Base-by-base conservation (phyloP, 2,797 vertebrate genomes). In the Margarornis squamiger region DNA sequence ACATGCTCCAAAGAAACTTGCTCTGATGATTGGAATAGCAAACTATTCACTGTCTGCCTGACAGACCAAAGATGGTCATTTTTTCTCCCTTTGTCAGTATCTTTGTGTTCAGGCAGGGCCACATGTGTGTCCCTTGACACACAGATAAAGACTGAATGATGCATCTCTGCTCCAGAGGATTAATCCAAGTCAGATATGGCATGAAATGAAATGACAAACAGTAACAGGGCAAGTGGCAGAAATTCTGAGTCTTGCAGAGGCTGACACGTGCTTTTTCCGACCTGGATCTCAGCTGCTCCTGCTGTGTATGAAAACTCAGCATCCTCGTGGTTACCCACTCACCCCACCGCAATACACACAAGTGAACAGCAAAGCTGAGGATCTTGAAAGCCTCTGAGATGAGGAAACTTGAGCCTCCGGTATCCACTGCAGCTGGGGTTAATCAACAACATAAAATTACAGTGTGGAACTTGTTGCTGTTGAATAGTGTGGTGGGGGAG, bases 11-110 rank as follows among this genome's bases (percentile, higher is more conserved):
- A 80, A 86, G 79, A 94, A 90, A 85, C 78, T 93, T 62, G 62
- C 71, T 92, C 90, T 48, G 84, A 92, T 88, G 73, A 88, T 82
- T 71, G 93, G 67, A 58, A 92, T 46, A 93, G 88, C 46, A 79
- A 91, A 94, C 80, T 90, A 94, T 90, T 82, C 84, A 38, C 89
- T 75, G 49, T 71, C 93, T 91, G 91, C 72, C 71, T 90, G 68
- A 90, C 48, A 86, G 93, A 95, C 85, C 95, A 97, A 96, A 96
- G 58, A 95, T 74, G 52, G 93, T 80, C 0, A 92, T 87, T 95
- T 87, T 93, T 62, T 22, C 80, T 93, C 67, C 67, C 18, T 52
- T 75, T 72, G 51, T 79, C 70, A 62, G 41, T 80, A 52, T 72
- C 52, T 43, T 71, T 78, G 70, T 91, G 34, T 83, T 88, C 74